A percentile compares a stretch with the other conserved stretches of the same genome.
These are phyloP conservation scores for Calcarius lapponicus DNA, from an alignment of 2,797 vertebrate species.

Conservation along the genomic window DNA sequence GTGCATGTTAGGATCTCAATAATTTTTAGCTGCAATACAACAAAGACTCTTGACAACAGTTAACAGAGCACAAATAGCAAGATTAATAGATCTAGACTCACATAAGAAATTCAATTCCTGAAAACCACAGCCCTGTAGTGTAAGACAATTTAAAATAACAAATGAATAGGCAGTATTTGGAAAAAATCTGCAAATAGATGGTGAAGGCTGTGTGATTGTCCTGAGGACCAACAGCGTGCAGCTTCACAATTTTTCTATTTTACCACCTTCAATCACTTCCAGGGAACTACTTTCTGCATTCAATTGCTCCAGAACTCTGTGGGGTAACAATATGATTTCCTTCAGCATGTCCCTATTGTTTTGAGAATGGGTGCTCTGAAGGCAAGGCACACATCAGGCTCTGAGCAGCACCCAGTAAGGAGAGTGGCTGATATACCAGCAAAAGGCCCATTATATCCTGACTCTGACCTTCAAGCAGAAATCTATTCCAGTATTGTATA, in stretches of 20 bases:
- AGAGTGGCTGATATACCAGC: not conserved
- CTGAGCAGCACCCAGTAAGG: not conserved
- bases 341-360: not conserved
- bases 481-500: not conserved
- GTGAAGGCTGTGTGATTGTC: not conserved
- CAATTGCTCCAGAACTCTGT: not conserved
- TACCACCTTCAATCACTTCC: not conserved
- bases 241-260: not conserved
- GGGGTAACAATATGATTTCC: not conserved
- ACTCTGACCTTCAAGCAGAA: constrained; percentile 24
- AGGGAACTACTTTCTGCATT: not conserved
- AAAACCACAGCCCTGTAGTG: not conserved
- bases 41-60: not conserved
- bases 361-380: not conserved
- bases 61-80: not conserved
- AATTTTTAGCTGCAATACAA: not conserved
- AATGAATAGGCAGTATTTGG: not conserved
- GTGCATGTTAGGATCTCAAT: not conserved
- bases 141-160: not conserved
- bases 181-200: not conserved
- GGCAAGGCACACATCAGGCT: not conserved
- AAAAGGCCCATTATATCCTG: not conserved
- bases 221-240: not conserved
- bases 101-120: not conserved
- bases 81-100: not conserved